Evolutionary conservation across 2,113 vertebrate genomes (phyloP), one percentile per base, ranked within the genome.

Genomic region (Lota lota): DNA sequence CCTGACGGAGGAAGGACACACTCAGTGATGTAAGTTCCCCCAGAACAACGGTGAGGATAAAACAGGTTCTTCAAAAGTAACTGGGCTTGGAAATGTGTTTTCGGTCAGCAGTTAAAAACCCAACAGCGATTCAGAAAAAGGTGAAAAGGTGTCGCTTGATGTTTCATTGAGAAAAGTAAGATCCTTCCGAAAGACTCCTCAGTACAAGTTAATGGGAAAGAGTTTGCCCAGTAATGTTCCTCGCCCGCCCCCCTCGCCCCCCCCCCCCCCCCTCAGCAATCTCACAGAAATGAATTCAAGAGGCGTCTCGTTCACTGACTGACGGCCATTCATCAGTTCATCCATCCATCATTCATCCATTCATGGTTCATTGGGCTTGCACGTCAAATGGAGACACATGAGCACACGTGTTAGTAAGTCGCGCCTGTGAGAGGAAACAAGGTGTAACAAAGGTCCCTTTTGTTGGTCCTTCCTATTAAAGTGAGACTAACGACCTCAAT

Each of bases 121-220:
- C 81, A 67, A 76, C 64, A 24, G 74, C 67, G 20, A 79, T 68
- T 68, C 65, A 75, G 28, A 58, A 73, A 53, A 53, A 53, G 51
- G 58, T 68, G 53, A 79, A 69, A 70, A 24, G 24, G 64, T 64
- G 50, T 69, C 71, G 65, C 77, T 62, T 77, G 61, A 68, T 73
- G 82, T 85, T 84, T 82, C 79, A 66, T 19, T 74, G 70, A 74
- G 66, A 75, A 21, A 77, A 78, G 64, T 73, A 77, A 88, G 67
- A 70, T 79, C 73, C 75, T 81, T 76, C 64, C 22, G 24, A 66
- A 72, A 82, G 73, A 12, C 12, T 11, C 69, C 67, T 53, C 68
- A 63, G 70, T 62, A 73, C 75, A 20, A 67, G 56, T 50, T 17
- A 24, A 67, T 61, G 73, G 75, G 63, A 68, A 63, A 73, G 47